Percentiles rank a stretch among this genome's conserved stretches.
phyloP scores from a whole-genome alignment of 2,797 vertebrate genomes.

The Lepus oiostolus region DNA sequence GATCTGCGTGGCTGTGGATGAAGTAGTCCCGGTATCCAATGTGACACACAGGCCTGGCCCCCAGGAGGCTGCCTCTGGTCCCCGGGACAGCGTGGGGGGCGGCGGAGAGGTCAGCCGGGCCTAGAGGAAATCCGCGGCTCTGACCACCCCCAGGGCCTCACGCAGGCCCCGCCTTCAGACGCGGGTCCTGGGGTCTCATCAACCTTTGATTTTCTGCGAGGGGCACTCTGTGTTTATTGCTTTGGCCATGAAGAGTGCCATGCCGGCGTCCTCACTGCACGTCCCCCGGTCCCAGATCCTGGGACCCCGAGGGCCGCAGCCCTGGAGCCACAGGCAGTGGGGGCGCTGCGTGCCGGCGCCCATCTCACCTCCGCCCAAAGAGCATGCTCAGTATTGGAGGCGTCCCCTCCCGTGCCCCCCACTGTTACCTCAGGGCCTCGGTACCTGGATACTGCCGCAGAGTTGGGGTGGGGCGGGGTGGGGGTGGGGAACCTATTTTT shows the following conservation, averaged over 20 bases:
- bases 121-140: background rate
- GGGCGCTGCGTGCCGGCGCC: constrained; percentile 65
- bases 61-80: background rate
- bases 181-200: background rate
- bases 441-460: constrained; percentile 77
- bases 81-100: background rate
- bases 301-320: constrained; percentile 58
- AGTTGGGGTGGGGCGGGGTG: constrained; percentile 74
- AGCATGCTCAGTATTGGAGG: constrained; percentile 80
- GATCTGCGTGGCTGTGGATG: too few relatives aligned
- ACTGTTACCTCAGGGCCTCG: constrained; percentile 80
- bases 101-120: background rate
- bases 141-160: too few relatives aligned
- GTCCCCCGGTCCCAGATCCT: background rate
- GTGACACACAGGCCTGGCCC: background rate
- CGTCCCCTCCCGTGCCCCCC: constrained; percentile 89
- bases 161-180: background rate
- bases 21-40: background rate
- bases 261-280: background rate
- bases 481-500: constrained; percentile 80
- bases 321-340: constrained; percentile 60
- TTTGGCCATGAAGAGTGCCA: background rate
- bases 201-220: constrained; percentile 55
- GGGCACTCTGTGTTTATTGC: constrained; percentile 75
- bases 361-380: constrained; percentile 87